phyloP scores from a whole-genome alignment of 2,888 invertebrate species.

The Chrysomela aeneicollis region DNA sequence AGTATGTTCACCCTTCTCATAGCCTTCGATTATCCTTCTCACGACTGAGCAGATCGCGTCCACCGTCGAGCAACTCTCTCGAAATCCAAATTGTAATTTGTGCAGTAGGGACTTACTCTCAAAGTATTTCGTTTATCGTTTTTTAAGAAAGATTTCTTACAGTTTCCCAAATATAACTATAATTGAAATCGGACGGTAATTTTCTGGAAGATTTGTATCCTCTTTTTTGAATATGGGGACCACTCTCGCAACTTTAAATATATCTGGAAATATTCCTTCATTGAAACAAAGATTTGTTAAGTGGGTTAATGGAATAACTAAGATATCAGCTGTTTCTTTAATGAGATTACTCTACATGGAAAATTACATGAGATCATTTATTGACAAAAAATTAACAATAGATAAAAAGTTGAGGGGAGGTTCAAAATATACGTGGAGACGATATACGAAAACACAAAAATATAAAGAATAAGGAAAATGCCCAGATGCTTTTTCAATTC shows the following conservation, averaged over 20 bases:
- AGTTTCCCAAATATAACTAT: not conserved
- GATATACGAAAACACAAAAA: too few relatives aligned
- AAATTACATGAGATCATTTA: too few relatives aligned
- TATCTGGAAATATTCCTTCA: not conserved
- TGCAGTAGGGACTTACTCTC: not conserved
- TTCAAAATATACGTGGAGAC: too few relatives aligned
- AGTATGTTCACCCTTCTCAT: not conserved
- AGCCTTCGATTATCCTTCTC: not conserved
- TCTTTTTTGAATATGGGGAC: not conserved
- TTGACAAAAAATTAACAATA: too few relatives aligned
- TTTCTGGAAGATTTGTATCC: not conserved
- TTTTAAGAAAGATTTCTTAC: not conserved
- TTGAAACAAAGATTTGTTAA: too few relatives aligned
- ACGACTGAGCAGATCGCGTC: not conserved
- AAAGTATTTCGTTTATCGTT: not conserved
- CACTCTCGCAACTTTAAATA: not conserved
- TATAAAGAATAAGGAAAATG: too few relatives aligned
- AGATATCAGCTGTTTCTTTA: too few relatives aligned
- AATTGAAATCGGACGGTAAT: constrained; percentile 2
- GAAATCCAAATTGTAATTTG: not conserved
- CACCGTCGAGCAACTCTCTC: not conserved
- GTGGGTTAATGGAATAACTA: too few relatives aligned
- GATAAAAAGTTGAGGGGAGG: too few relatives aligned
- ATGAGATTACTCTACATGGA: too few relatives aligned
- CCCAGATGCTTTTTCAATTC: too few relatives aligned